phyloP scores from a whole-genome alignment of 2,888 invertebrate genomes.

The Pyrocoelia pectoralis region DNA sequence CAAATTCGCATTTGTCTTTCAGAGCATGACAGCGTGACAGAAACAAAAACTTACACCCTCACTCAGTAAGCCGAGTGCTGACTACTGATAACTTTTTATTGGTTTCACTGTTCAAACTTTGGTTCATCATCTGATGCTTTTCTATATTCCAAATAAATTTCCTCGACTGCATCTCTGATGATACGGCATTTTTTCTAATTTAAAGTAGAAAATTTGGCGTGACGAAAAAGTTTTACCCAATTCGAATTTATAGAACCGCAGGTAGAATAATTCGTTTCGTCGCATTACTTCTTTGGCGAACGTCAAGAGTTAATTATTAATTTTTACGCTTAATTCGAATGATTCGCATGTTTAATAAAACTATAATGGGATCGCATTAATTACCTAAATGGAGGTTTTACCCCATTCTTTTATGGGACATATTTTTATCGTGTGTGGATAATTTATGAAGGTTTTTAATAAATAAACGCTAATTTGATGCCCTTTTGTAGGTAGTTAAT shows the following conservation, averaged over 20 bases:
- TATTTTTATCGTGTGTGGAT: slow-evolving; percentile 24
- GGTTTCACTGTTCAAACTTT: slow-evolving; percentile 39
- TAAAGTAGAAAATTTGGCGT: background rate
- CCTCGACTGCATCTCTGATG: slow-evolving; percentile 30
- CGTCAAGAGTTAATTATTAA: slow-evolving; percentile 36
- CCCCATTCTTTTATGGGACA: slow-evolving; percentile 27
- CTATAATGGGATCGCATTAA: slow-evolving; percentile 27
- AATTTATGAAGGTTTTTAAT: slow-evolving; percentile 15
- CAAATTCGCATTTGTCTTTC: slow-evolving; percentile 43
- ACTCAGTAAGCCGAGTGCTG: slow-evolving; percentile 41
- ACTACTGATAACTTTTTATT: slow-evolving; percentile 47
- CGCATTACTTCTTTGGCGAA: slow-evolving; percentile 25
- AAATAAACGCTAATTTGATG: background rate
- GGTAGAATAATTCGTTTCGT: slow-evolving; percentile 15
- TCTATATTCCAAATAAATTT: slow-evolving; percentile 33
- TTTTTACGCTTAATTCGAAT: slow-evolving; percentile 35
- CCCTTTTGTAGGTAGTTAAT: background rate
- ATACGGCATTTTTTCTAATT: slow-evolving; percentile 25
- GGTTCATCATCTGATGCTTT: slow-evolving; percentile 41
- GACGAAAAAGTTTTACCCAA: slow-evolving; percentile 21
- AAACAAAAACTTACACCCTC: slow-evolving; percentile 42
- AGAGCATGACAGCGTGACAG: slow-evolving; percentile 42
- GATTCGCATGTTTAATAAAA: slow-evolving; percentile 32
- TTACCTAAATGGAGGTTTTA: slow-evolving; percentile 31
- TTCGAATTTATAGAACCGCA: slow-evolving; percentile 16